These are phyloP conservation scores for Lordiphosa clarofinis DNA, from an alignment of 1,140 invertebrate species.

Conservation along the genomic window DNA sequence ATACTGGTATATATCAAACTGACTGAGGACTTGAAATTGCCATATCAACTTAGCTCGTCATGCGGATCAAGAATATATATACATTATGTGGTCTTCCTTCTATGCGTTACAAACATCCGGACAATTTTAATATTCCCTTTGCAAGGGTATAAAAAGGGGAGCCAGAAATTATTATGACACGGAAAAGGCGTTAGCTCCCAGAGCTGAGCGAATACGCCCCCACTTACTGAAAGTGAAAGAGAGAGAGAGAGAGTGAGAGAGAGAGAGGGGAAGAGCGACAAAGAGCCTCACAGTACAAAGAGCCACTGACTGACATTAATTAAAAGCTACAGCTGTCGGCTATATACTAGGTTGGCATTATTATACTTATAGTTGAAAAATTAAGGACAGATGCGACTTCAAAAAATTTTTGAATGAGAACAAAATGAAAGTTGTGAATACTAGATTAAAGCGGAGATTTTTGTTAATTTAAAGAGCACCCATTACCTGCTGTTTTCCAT, in stretches of 20 bases:
- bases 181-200: conserved; percentile 56
- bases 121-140: no score
- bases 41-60: no score
- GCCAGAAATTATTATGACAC: conserved; percentile 64
- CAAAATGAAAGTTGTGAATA: not conserved
- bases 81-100: no score
- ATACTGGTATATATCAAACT: no score
- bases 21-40: no score
- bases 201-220: conserved; percentile 10
- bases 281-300: conserved; percentile 2
- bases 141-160: no score
- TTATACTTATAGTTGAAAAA: conserved; percentile 11
- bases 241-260: not conserved
- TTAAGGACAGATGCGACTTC: conserved; percentile 17
- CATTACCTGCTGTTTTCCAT: no score
- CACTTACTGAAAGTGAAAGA: conserved; percentile 3
- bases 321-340: conserved; percentile 50
- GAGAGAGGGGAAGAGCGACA: no score
- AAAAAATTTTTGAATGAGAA: not conserved
- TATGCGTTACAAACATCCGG: no score
- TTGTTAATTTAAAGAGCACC: no score
- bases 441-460: no score
- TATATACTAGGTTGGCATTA: conserved; percentile 43
- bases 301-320: conserved; percentile 46
- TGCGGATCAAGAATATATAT: no score